phyloP scores from a whole-genome alignment of 2,113 vertebrate species.

The Ranitomeya imitator region DNA sequence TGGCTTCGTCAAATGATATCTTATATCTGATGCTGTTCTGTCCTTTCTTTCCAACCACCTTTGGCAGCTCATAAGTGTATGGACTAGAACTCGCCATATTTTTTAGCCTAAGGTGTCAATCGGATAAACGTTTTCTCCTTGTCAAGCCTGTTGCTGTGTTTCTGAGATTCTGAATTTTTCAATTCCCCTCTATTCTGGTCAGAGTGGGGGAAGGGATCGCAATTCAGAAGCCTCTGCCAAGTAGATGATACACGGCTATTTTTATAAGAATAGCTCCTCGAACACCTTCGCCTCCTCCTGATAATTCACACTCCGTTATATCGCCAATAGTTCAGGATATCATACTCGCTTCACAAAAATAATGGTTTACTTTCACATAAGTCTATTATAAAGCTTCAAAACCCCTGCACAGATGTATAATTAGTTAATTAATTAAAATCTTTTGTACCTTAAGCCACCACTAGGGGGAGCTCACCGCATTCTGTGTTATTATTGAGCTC shows the following conservation, averaged over 20 bases:
- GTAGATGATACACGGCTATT: no score
- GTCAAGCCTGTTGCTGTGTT: background rate
- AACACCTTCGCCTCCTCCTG: no score
- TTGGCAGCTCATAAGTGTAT: background rate
- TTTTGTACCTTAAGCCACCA: no score
- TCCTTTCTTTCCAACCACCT: background rate
- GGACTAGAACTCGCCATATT: background rate
- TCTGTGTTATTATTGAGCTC: background rate
- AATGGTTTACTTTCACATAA: no score
- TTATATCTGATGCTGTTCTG: background rate
- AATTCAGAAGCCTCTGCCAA: background rate
- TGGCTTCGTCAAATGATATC: background rate
- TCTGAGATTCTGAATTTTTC: background rate
- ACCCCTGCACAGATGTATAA: no score
- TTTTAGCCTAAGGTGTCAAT: background rate
- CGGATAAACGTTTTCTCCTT: background rate
- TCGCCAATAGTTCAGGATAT: no score
- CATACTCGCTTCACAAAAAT: no score
- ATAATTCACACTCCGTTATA: no score
- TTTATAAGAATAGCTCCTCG: no score
- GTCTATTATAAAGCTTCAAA: no score
- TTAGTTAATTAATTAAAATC: background rate
- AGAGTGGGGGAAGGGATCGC: background rate
- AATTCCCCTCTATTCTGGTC: background rate
- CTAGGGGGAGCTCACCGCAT: background rate